Evolutionary conservation across 2,797 vertebrate genomes (phyloP).

Genomic region (Darevskia nairensis): DNA sequence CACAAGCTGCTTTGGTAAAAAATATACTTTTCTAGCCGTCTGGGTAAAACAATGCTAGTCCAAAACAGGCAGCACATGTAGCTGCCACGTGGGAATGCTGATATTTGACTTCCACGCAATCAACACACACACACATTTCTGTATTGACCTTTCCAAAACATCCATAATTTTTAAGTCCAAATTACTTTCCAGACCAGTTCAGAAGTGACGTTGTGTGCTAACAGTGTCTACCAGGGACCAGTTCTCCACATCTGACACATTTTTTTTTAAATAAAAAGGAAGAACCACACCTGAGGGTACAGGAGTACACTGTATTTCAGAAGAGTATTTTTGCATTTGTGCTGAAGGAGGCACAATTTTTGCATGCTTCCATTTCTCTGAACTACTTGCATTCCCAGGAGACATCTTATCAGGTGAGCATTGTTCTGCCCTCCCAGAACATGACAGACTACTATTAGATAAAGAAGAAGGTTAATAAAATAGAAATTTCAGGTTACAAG

Average conservation of each 20-base stretch:
- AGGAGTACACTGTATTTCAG: conserved; percentile 15
- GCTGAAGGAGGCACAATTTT: conserved; percentile 58
- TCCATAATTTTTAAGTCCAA: no score
- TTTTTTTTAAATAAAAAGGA: conserved; percentile 47
- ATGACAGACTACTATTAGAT: conserved; percentile 75
- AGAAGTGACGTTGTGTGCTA: no score
- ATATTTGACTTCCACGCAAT: not conserved
- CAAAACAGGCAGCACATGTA: not conserved
- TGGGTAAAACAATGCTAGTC: not conserved
- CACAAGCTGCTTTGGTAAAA: not conserved
- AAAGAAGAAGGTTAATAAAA: conserved; percentile 75
- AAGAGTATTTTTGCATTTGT: conserved; percentile 40
- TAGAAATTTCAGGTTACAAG: conserved; percentile 63
- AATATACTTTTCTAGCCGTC: not conserved
- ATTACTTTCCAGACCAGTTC: no score
- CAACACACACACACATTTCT: no score
- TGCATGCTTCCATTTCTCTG: conserved; percentile 54
- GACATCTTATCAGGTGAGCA: conserved; percentile 63
- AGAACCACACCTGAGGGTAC: conserved; percentile 45
- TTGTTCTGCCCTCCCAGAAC: conserved; percentile 68
- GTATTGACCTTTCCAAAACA: no score
- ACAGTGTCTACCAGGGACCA: no score
- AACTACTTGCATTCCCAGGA: conserved; percentile 61
- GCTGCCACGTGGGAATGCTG: not conserved
- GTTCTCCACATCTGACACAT: no score